Evolutionary conservation across 2,888 invertebrate genomes (phyloP), one percentile per base, ranked within the genome.

Genomic region (Danaus chrysippus): DNA sequence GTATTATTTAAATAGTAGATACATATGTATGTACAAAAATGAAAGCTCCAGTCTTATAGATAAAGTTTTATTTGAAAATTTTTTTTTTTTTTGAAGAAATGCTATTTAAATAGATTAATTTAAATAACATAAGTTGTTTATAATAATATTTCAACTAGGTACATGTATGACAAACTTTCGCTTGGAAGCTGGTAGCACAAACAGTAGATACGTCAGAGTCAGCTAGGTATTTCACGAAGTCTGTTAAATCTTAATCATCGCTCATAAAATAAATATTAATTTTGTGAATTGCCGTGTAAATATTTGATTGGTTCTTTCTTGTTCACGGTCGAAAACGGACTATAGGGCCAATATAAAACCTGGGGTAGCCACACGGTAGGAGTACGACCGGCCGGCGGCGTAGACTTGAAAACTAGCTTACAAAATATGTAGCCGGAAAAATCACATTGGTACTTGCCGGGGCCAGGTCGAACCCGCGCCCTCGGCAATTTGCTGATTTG

Each of bases 181-280:
- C 46, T 41, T 55, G 52, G 34, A 17, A 44, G n/a, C 49, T 0
- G 15, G 53, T 43, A 19, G 34, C 56, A 44, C 49, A 66, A 62
- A 66, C 15, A 52, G 43, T n/a, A 62, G 43, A 56, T 61, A 70
- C n/a, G 63, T 61, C 66, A 68, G 64, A 69, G 59, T 57, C 56
- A 63, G 68, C 69, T 60, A 61, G 64, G 58, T 61, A 56, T 62
- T 72, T 70, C 74, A 75, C 74, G 73, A 77, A 75, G 46, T 58
- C 58, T 60, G 58, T 53, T 57, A 60, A 64, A 58, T 71, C 74
- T 76, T 77, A 79, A 77, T 79, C 74, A 77, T 72, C 73, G 74
- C 68, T 74, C 77, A 77, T 77, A 75, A 72, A 75, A 73, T 73
- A 82, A 83, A 84, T 83, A 86, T 87, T 86, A 84, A 86, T 86